A percentile compares a stretch with the other conserved stretches of the same genome.
phyloP scores from a whole-genome alignment of 2,113 vertebrate genomes.

The Zosterops lateralis region DNA sequence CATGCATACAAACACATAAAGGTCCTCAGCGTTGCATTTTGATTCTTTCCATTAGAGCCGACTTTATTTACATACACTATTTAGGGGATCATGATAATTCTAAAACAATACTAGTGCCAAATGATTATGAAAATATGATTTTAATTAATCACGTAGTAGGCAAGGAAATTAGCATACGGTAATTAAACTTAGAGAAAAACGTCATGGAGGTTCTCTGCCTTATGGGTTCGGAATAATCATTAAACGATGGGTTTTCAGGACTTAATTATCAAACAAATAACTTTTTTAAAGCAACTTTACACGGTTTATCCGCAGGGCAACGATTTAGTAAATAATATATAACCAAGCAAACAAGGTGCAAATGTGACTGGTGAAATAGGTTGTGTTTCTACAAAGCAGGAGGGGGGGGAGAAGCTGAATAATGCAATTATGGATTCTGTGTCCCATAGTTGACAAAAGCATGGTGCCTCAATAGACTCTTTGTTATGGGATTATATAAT shows the following conservation, averaged over 20 bases:
- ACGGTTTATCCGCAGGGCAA: constrained; percentile 72
- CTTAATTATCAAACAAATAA: constrained; percentile 84
- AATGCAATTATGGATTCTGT: constrained; percentile 98
- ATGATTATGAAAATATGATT: constrained; percentile 94
- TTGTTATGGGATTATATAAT: constrained; percentile 99
- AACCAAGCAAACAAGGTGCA: constrained; percentile 64
- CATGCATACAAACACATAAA: constrained; percentile 85
- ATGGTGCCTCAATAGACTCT: constrained; percentile 93
- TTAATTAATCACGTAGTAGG: constrained; percentile 89
- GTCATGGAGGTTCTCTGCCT: constrained; percentile 80
- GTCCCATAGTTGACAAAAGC: constrained; percentile 96
- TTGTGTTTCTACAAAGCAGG: constrained; percentile 80
- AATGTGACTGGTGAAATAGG: constrained; percentile 79
- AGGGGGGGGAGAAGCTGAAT: constrained; percentile 79
- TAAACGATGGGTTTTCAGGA: constrained; percentile 76
- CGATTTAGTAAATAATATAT: constrained; percentile 72
- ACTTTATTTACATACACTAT: constrained; percentile 88
- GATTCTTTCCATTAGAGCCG: constrained; percentile 85
- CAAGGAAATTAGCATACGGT: constrained; percentile 88
- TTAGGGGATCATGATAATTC: constrained; percentile 85
- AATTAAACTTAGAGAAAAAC: constrained; percentile 86
- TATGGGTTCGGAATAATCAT: constrained; percentile 78
- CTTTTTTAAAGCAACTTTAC: constrained; percentile 89
- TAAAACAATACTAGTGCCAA: constrained; percentile 86
- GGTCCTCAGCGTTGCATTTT: constrained; percentile 86